Base-by-base conservation (phyloP, 2,797 vertebrate species). In the Sebastes minor region DNA sequence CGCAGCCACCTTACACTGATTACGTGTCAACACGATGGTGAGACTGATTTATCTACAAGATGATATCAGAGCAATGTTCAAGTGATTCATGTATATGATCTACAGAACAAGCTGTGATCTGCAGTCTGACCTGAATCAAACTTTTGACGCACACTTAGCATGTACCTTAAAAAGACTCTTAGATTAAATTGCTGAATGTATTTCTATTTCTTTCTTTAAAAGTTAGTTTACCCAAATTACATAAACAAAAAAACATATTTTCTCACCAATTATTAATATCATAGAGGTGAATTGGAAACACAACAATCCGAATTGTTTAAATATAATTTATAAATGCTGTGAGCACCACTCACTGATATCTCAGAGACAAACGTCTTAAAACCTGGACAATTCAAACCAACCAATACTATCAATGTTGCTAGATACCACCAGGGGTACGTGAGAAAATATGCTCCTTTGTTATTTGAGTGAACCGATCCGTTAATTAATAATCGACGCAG, bases 11-110 rank as follows among this genome's bases (percentile, higher is more conserved):
- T 0, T 98, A 98, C 63, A 99, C 98, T 4, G 97, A 99, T 88
- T 99, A 99, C 56, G 97, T 99, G 14, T 98, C 98, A 35, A 99
- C 98, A 30, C 94, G 97, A 91, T 99, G 98, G 97, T 99, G 88
- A 94, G 96, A 91, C 6, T 42, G 3, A 53, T 82, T 76, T 25
- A 38, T 61, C 32, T 42, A 23, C 18, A 55, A 5, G 9, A 73
- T 25, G 3, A 20, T 4, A 28, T 56, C 16, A 57, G 23, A 53
- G 55, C 23, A 65, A 30, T 28, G 35, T 22, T 35, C 22, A 16
- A 18, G 35, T 42, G 7, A 38, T 56, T 81, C 32, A 12, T 77
- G 53, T 35, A n/a, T 13, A 35, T 42, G 22, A 69, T 66, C 11
- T 53, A 63, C 57, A 55, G 5, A 10, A 59, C 4, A 2, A 49